Evolutionary conservation across 2,113 vertebrate genomes (phyloP), one percentile per base, ranked within the genome.

Genomic region (Entosphenus tridentatus): DNA sequence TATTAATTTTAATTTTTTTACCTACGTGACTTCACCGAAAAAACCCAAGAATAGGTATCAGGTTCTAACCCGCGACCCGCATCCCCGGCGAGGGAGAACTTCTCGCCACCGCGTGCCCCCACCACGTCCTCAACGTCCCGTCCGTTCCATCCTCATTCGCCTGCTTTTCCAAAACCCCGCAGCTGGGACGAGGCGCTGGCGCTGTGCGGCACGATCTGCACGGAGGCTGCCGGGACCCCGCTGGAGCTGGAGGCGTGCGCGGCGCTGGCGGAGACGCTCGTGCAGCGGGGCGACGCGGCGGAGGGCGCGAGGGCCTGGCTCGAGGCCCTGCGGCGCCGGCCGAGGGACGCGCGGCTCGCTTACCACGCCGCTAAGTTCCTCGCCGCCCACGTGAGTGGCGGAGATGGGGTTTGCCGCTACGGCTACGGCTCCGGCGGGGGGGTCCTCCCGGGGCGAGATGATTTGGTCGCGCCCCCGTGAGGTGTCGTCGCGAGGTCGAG

Each of bases 231-330:
- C 62, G 21, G 21, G 9, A 10, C 8, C 10, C 21, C n/a, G n/a
- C 62, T 21, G 8, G 62, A n/a, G n/a, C 21, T 21, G 21, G 21
- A 16, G 62, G 62, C 62, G n/a, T n/a, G n/a, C 10, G 62, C 21
- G 62, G 62, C n/a, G 21, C 62, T 65, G 62, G 62, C 21, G n/a
- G 62, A 65, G 62, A 21, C 21, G n/a, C 62, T 65, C n/a, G 62
- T 65, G n/a, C n/a, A n/a, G n/a, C 8, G n/a, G n/a, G 62, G 62
- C n/a, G 62, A 65, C 21, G 62, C n/a, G 62, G 62, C n/a, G n/a
- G n/a, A n/a, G n/a, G 62, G n/a, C n/a, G 10, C 62, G 11, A 21
- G 21, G 62, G 62, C 62, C n/a, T 65, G 62, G 62, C 62, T 65
- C 9, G 62, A 2, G 62, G 62, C 62, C 62, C 21, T n/a, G 62